Percentiles rank a stretch among this genome's conserved stretches.
Evolutionary conservation across 2,888 invertebrate species (phyloP).

Genomic region (Drosophila neutralis): DNA sequence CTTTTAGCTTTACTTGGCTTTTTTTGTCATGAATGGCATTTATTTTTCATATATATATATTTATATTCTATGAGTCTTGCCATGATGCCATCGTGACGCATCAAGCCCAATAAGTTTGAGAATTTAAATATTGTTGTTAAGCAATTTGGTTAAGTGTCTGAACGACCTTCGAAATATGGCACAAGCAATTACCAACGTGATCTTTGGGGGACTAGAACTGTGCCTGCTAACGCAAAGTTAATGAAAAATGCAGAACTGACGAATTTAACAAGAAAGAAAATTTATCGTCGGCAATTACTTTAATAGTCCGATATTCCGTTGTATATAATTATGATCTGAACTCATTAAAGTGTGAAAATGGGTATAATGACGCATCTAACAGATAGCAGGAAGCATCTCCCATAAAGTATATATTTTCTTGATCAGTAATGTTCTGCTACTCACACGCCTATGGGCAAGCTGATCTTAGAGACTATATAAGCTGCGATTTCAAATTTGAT

Average conservation of each 20-base stretch:
- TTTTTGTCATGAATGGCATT: constrained; percentile 23
- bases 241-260: neutral
- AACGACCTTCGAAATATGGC: constrained; percentile 3
- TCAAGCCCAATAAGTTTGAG: constrained; percentile 19
- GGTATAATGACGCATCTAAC: neutral
- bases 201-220: neutral
- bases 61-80: constrained; percentile 1
- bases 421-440: neutral
- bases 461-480: neutral
- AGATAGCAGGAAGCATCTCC: neutral
- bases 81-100: constrained; percentile 33
- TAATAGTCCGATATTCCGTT: neutral
- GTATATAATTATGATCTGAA: neutral
- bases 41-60: constrained; percentile 2
- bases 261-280: neutral
- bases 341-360: neutral
- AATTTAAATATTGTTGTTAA: neutral
- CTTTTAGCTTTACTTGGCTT: constrained; percentile 42
- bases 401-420: neutral
- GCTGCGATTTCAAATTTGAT: neutral
- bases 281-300: neutral
- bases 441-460: neutral
- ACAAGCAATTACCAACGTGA: neutral
- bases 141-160: neutral
- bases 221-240: neutral